A percentile compares a stretch with the other conserved stretches of the same genome.
These are phyloP conservation scores for Pantherophis guttatus DNA, from an alignment of 2,113 vertebrate genomes.

Conservation along the genomic window DNA sequence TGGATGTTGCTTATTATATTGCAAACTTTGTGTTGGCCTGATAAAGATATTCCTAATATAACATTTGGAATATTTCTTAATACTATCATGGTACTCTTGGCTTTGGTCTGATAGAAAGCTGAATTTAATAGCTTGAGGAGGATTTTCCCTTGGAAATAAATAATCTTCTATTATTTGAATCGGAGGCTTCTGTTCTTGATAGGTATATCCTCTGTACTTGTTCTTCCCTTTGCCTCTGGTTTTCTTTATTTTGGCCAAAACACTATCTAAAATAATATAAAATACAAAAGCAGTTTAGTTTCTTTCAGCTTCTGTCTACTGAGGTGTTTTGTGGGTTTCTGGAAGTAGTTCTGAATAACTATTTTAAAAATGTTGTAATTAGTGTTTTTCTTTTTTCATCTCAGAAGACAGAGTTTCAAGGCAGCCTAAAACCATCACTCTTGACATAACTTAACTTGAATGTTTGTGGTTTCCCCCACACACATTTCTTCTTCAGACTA, in stretches of 20 bases:
- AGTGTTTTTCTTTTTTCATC: not conserved
- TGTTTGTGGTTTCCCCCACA: not conserved
- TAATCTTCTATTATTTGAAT: not conserved
- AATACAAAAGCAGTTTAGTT: not conserved
- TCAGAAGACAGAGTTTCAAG: not conserved
- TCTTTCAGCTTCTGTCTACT: not conserved
- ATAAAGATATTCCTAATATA: not conserved
- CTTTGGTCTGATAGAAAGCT: not conserved
- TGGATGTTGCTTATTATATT: not conserved
- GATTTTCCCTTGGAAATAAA: not conserved
- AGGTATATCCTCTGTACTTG: not conserved
- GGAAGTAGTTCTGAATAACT: not conserved
- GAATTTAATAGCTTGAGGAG: not conserved
- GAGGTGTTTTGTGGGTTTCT: not conserved
- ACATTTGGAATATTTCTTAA: not conserved
- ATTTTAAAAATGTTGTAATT: not conserved
- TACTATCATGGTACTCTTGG: not conserved
- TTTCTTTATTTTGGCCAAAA: not conserved
- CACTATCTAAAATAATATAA: not conserved
- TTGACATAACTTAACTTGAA: not conserved
- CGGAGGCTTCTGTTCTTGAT: not conserved
- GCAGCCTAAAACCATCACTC: not conserved
- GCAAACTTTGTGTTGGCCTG: not conserved
- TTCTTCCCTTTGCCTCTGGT: not conserved
- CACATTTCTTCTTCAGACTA: not conserved